Conservation (phyloP, 2,797 vertebrate species). For the Phalanger gymnotis region DNA sequence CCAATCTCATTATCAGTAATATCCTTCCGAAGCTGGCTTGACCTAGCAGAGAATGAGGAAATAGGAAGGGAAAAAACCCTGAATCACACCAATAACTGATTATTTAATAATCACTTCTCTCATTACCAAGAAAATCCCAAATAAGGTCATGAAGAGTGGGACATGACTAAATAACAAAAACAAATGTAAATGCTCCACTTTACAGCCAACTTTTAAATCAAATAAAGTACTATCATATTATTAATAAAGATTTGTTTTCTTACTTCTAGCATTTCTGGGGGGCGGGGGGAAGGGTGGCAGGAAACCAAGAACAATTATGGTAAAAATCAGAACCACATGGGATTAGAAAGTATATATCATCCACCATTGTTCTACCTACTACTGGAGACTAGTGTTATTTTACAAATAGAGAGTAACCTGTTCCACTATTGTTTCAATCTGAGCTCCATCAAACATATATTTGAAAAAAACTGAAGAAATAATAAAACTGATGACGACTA, state of each 20-base stretch:
- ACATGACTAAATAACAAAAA: neutral
- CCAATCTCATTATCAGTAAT: too few relatives aligned
- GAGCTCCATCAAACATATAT: neutral
- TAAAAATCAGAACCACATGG: neutral
- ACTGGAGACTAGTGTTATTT: neutral
- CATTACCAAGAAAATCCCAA: neutral
- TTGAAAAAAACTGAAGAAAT: neutral
- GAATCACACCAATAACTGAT: neutral
- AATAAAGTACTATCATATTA: neutral
- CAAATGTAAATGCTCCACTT: neutral
- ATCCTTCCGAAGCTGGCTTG: neutral
- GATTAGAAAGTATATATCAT: neutral
- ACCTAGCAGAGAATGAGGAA: neutral
- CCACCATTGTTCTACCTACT: neutral
- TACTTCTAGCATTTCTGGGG: neutral
- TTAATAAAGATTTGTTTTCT: neutral
- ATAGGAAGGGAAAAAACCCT: neutral
- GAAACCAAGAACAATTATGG: neutral
- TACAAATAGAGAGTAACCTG: neutral
- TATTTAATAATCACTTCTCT: neutral
- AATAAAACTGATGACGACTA: neutral
- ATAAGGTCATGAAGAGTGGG: neutral
- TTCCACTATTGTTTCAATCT: neutral
- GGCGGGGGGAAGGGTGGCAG: neutral
- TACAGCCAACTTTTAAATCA: slow-evolving; percentile 28